These are phyloP conservation scores for Physocephala rufipes DNA, from an alignment of 2,888 invertebrate species.

Conservation along the genomic window DNA sequence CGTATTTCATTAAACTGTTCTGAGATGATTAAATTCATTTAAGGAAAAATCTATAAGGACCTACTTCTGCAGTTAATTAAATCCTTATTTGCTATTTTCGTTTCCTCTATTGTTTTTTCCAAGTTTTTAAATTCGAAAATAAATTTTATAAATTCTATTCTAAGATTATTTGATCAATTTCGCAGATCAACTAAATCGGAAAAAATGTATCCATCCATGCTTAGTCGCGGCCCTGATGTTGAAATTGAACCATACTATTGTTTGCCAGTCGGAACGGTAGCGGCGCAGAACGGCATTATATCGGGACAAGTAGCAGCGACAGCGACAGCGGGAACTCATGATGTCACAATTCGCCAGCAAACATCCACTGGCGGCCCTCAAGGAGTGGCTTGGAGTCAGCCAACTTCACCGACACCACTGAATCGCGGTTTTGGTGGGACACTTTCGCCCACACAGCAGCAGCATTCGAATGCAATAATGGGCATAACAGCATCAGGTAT, in stretches of 20 bases:
- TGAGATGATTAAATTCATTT: too few species aligned
- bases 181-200: constrained; percentile 93
- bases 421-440: constrained; percentile 65
- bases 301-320: constrained; percentile 61
- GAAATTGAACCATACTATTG: constrained; percentile 89
- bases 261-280: constrained; percentile 74
- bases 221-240: constrained; percentile 82
- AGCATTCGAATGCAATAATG: constrained; percentile 42
- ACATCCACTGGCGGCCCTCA: constrained; percentile 48
- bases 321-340: constrained; percentile 51
- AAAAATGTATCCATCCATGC: constrained; percentile 92
- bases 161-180: not conserved
- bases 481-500: constrained; percentile 44
- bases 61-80: not conserved
- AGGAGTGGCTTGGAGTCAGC: constrained; percentile 75
- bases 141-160: not conserved
- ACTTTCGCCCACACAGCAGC: constrained; percentile 73
- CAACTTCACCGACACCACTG: constrained; percentile 75
- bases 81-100: not conserved
- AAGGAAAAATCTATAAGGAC: not conserved
- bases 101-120: not conserved
- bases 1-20: not conserved
- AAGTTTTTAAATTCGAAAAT: not conserved
- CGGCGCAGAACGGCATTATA: constrained; percentile 55
- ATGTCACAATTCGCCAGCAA: constrained; percentile 45